Evolutionary conservation across 2,888 invertebrate species (phyloP).

Genomic region (Agriopis aurantiaria): DNA sequence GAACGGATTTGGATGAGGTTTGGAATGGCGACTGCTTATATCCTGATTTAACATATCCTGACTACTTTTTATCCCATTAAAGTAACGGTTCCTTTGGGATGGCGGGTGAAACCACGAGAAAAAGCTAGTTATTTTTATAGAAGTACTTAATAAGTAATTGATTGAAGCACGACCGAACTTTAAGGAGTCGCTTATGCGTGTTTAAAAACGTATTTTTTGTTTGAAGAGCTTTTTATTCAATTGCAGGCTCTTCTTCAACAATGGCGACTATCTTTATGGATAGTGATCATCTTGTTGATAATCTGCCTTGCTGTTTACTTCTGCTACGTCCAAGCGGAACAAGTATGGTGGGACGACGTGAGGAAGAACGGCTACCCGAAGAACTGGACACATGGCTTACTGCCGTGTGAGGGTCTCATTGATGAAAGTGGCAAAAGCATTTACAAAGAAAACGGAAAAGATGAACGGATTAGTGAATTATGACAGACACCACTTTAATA

Average conservation of each 20-base stretch:
- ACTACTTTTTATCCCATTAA: too few species aligned
- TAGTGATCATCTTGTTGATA: constrained; percentile 22
- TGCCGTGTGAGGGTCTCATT: constrained; percentile 54
- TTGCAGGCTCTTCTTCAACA: constrained; percentile 60
- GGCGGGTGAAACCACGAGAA: too few species aligned
- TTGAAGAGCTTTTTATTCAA: not conserved
- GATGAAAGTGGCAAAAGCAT: constrained; percentile 28
- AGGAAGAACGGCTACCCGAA: constrained; percentile 75
- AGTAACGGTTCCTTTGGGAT: too few species aligned
- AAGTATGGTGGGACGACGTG: constrained; percentile 65
- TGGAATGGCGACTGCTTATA: too few species aligned
- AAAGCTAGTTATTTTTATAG: too few species aligned
- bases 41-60: too few species aligned
- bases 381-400: constrained; percentile 71
- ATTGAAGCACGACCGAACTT: too few species aligned
- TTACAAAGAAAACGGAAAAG: constrained; percentile 6
- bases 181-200: too few species aligned
- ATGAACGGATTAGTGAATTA: not conserved
- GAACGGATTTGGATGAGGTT: too few species aligned
- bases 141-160: too few species aligned
- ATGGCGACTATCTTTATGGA: constrained; percentile 57
- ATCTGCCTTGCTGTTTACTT: constrained; percentile 18
- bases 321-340: constrained; percentile 26
- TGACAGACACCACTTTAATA: not conserved
- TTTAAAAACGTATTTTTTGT: too few species aligned